Conservation (phyloP, 2,797 vertebrate genomes). For the Dendrocincla fuliginosa region DNA sequence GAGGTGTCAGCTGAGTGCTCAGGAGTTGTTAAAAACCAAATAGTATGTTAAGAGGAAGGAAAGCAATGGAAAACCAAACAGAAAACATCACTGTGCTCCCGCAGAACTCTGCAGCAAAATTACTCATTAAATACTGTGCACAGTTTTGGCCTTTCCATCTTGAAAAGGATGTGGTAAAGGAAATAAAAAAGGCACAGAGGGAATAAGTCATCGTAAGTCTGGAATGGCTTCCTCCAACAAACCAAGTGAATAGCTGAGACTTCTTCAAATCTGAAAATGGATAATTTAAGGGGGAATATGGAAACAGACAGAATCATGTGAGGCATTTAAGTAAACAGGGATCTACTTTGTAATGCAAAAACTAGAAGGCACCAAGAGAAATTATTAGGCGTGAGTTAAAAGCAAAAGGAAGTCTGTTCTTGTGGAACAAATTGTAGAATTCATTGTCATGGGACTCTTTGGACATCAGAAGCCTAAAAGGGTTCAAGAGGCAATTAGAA, state of each 20-base stretch:
- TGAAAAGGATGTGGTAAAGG: not conserved
- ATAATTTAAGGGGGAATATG: not conserved
- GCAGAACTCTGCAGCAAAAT: not conserved
- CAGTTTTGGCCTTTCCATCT: not conserved
- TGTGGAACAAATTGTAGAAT: not conserved
- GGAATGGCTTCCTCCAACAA: not conserved
- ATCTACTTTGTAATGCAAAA: not conserved
- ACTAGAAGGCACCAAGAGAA: not conserved
- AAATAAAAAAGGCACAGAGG: not conserved
- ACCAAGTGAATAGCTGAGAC: not conserved
- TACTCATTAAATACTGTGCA: not conserved
- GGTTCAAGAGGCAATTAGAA: not conserved
- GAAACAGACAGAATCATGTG: not conserved
- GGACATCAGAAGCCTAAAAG: not conserved
- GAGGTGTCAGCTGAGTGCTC: constrained; percentile 28
- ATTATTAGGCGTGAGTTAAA: not conserved
- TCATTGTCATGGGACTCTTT: not conserved
- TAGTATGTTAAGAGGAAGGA: not conserved
- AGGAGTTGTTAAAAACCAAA: constrained; percentile 28
- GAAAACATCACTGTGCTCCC: not conserved
- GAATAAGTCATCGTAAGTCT: not conserved
- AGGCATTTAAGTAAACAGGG: not conserved
- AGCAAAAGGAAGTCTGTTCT: not conserved
- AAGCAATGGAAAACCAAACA: constrained; percentile 22
- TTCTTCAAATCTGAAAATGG: not conserved